Conservation (phyloP, 2,888 invertebrate species). For the Anthophora plumipes region DNA sequence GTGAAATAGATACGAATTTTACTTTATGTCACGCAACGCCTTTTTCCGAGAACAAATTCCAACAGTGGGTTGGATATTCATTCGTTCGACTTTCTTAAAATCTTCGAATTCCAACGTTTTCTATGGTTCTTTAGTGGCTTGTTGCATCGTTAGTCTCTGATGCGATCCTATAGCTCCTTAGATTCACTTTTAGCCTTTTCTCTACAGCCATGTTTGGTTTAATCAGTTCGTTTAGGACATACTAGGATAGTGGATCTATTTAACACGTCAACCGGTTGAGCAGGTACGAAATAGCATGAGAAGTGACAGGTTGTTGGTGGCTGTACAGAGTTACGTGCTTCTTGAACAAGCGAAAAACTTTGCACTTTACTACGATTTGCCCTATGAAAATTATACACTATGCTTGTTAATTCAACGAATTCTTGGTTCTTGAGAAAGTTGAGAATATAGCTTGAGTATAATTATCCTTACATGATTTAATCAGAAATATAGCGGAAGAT, state of each 20-base stretch:
- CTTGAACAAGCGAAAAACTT: neutral
- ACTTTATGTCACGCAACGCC: neutral
- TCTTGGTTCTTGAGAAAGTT: neutral
- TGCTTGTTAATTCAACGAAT: neutral
- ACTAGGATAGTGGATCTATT: slow-evolving; percentile 52
- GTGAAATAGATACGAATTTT: slow-evolving; percentile 17
- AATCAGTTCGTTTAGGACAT: slow-evolving; percentile 47
- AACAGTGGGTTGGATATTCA: slow-evolving; percentile 29
- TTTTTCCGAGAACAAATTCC: slow-evolving; percentile 30
- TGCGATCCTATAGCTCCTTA: slow-evolving; percentile 13
- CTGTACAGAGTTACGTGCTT: slow-evolving; percentile 5
- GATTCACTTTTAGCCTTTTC: slow-evolving; percentile 31
- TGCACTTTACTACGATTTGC: slow-evolving; percentile 1
- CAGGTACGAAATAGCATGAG: slow-evolving; percentile 41
- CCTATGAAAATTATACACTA: neutral
- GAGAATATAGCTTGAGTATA: too few species aligned
- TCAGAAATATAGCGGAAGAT: too few species aligned
- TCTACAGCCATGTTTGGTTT: slow-evolving; percentile 34
- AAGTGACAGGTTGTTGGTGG: slow-evolving; percentile 47
- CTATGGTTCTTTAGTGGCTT: slow-evolving; percentile 3
- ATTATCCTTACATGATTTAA: too few species aligned
- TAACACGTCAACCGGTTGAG: slow-evolving; percentile 49
- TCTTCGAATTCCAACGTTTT: slow-evolving; percentile 36
- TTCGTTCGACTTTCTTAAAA: slow-evolving; percentile 37
- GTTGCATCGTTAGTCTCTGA: slow-evolving; percentile 1